These are phyloP conservation scores for Campylorhamphus procurvoides DNA, from an alignment of 2,113 vertebrate species.

Conservation along the genomic window DNA sequence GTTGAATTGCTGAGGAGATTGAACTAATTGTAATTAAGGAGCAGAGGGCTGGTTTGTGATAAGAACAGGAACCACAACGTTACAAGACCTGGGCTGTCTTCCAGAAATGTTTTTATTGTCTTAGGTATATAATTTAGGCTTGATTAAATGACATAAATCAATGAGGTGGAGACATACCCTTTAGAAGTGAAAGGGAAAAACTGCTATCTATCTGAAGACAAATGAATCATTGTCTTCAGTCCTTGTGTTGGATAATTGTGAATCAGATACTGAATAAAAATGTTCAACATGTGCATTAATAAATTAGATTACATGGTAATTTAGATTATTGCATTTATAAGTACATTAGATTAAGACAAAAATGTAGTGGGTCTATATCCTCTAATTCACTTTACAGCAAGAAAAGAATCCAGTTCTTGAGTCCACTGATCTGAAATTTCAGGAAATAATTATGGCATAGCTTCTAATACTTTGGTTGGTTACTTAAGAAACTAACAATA, in stretches of 20 bases:
- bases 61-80: not conserved
- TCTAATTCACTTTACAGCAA: not conserved
- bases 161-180: not conserved
- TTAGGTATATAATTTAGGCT: not conserved
- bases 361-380: not conserved
- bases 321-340: slow-evolving; percentile 34
- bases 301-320: slow-evolving; percentile 30
- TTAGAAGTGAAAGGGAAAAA: not conserved
- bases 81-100: not conserved
- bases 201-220: not conserved
- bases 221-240: not conserved
- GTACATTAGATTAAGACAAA: slow-evolving; percentile 43
- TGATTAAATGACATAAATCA: not conserved
- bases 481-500: not conserved
- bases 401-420: not conserved
- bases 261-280: not conserved
- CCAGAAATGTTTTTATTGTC: not conserved
- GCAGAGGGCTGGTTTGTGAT: not conserved
- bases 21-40: not conserved
- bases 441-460: not conserved
- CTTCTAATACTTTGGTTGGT: not conserved
- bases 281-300: not conserved
- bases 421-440: not conserved
- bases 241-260: not conserved
- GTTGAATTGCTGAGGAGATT: not conserved